Evolutionary conservation across 2,113 vertebrate species (phyloP).

Genomic region (Atrichornis clamosus): DNA sequence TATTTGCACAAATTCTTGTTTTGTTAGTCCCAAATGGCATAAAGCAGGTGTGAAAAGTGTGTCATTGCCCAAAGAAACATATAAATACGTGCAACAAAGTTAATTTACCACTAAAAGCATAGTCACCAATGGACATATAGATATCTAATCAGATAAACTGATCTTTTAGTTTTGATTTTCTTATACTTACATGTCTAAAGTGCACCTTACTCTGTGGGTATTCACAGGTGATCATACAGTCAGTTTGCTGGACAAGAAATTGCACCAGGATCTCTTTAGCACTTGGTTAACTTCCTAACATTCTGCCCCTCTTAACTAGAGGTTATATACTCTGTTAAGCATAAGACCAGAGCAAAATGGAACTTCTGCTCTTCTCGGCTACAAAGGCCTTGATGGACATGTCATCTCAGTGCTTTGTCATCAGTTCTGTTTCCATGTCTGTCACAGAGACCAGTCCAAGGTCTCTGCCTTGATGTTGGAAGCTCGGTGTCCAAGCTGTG

Average conservation of each 20-base stretch:
- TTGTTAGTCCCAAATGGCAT: neutral
- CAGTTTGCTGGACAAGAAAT: neutral
- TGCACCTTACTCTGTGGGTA: neutral
- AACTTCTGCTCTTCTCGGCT: neutral
- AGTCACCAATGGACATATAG: neutral
- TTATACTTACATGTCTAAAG: neutral
- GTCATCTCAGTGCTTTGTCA: neutral
- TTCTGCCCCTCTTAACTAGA: neutral
- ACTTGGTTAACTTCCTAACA: neutral
- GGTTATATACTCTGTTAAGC: neutral
- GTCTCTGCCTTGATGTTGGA: neutral
- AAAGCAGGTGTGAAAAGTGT: neutral
- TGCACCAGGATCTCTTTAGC: neutral
- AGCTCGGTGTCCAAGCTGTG: neutral
- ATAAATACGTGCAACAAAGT: neutral
- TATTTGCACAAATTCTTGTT: neutral
- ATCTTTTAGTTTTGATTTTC: neutral
- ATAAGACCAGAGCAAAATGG: neutral
- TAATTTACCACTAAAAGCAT: neutral
- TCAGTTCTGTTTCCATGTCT: neutral
- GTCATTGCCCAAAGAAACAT: neutral
- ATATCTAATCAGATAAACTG: neutral
- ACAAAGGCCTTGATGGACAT: neutral
- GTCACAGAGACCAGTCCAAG: neutral
- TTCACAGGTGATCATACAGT: neutral